Evolutionary conservation across 2,113 vertebrate species (phyloP).

Genomic region (Chaenocephalus aceratus): DNA sequence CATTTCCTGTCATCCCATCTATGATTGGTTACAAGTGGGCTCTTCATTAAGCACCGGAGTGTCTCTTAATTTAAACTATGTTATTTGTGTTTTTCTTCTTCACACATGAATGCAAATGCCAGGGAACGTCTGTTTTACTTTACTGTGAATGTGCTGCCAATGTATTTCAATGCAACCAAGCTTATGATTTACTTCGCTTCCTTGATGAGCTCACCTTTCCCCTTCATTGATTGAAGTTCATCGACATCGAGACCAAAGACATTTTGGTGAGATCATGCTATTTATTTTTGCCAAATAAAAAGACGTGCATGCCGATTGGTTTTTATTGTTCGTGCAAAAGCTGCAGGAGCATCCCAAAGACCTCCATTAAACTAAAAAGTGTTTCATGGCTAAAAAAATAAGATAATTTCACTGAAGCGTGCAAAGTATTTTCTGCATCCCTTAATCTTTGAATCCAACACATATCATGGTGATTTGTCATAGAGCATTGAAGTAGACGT

Average conservation of each 20-base stretch:
- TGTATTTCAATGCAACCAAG: slow-evolving; percentile 7
- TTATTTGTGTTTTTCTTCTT: background rate
- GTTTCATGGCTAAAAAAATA: background rate
- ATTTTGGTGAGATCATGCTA: slow-evolving; percentile 45
- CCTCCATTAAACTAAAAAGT: slow-evolving; percentile 5
- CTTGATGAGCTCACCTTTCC: slow-evolving; percentile 1
- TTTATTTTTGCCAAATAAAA: slow-evolving; percentile 21
- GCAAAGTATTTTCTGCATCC: slow-evolving; percentile 31
- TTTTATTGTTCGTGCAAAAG: background rate
- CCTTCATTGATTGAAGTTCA: slow-evolving; percentile 14
- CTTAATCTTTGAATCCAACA: slow-evolving; percentile 34
- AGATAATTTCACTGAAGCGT: slow-evolving; percentile 7
- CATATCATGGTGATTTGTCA: slow-evolving; percentile 39
- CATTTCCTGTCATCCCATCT: slow-evolving; percentile 33
- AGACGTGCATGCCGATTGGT: background rate
- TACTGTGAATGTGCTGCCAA: slow-evolving; percentile 15
- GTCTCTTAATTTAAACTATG: background rate
- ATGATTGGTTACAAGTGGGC: slow-evolving; percentile 5
- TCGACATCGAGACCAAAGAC: slow-evolving; percentile 81
- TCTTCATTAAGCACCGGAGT: slow-evolving; percentile 4
- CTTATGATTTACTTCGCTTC: slow-evolving; percentile 5
- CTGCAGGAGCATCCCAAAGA: slow-evolving; percentile 39
- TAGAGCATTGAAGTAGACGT: slow-evolving; percentile 47
- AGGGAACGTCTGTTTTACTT: background rate
- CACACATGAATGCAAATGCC: slow-evolving; percentile 26